Percentiles rank a stretch among this genome's conserved stretches.
Conservation (phyloP, 2,888 invertebrate genomes). For the Mactromeris polynyma region DNA sequence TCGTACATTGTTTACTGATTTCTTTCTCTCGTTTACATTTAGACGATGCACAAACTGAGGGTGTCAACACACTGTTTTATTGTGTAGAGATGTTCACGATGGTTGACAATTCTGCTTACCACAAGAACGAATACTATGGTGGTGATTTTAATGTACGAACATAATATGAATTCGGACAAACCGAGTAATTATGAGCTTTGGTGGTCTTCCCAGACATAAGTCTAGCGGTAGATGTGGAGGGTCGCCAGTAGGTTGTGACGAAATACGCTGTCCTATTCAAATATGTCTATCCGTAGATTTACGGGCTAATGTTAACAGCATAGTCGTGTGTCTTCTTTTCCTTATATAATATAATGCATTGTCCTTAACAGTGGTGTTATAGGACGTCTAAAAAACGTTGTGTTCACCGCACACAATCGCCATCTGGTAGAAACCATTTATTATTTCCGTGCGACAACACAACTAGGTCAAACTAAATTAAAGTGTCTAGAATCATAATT, state of each 20-base stretch:
- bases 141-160: neutral
- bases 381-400: constrained; percentile 13
- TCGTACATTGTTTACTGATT: too few relatives aligned
- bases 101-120: neutral
- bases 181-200: neutral
- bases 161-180: neutral
- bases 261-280: constrained; percentile 21
- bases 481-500: constrained; percentile 65
- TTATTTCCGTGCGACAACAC: constrained; percentile 56
- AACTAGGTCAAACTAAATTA: constrained; percentile 62
- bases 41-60: neutral
- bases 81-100: neutral
- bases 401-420: constrained; percentile 59
- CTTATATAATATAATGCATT: constrained; percentile 2
- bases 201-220: constrained; percentile 20
- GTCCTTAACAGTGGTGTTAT: constrained; percentile 3
- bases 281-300: constrained; percentile 39
- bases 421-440: constrained; percentile 63
- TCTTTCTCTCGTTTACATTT: too few relatives aligned
- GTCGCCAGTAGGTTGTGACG: constrained; percentile 33
- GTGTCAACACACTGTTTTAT: neutral
- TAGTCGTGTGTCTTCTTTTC: constrained; percentile 27
- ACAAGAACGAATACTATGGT: neutral
- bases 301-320: constrained; percentile 29
- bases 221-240: constrained; percentile 33